These are phyloP conservation scores for Cyanoderma ruficeps DNA, from an alignment of 2,113 vertebrate species.

Conservation along the genomic window DNA sequence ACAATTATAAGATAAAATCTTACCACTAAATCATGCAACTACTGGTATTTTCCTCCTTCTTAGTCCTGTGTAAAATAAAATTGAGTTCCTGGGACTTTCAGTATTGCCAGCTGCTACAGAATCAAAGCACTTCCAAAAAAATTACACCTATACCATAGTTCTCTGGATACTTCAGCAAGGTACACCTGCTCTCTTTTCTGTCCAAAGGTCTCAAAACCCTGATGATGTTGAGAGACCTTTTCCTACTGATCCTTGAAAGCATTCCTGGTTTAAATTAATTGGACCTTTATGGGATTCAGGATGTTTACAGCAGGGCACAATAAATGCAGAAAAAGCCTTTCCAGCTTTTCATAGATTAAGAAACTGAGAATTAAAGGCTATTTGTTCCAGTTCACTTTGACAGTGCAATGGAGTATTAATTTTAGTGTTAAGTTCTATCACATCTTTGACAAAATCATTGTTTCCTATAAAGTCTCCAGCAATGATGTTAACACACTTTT, in stretches of 20 bases:
- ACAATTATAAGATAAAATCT: not conserved
- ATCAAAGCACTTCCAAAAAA: not conserved
- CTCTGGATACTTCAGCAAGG: not conserved
- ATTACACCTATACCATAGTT: not conserved
- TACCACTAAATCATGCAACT: not conserved
- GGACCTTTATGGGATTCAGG: not conserved
- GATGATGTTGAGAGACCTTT: not conserved
- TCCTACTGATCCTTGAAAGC: not conserved
- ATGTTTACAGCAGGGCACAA: not conserved
- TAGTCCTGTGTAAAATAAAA: not conserved
- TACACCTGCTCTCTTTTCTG: not conserved
- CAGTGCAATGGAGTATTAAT: not conserved
- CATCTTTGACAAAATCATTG: conserved; percentile 75
- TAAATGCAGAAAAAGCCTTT: not conserved
- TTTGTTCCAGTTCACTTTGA: not conserved
- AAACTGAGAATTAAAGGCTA: not conserved
- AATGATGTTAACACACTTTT: conserved; percentile 83
- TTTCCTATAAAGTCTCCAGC: conserved; percentile 88
- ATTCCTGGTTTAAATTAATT: not conserved
- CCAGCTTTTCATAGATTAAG: not conserved
- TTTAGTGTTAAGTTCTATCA: conserved; percentile 83
- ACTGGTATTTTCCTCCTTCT: not conserved
- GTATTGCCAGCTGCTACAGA: not conserved
- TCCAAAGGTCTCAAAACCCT: not conserved
- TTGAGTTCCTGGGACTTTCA: not conserved